phyloP scores from a whole-genome alignment of 2,113 vertebrate species.

The Ciconia maguari region DNA sequence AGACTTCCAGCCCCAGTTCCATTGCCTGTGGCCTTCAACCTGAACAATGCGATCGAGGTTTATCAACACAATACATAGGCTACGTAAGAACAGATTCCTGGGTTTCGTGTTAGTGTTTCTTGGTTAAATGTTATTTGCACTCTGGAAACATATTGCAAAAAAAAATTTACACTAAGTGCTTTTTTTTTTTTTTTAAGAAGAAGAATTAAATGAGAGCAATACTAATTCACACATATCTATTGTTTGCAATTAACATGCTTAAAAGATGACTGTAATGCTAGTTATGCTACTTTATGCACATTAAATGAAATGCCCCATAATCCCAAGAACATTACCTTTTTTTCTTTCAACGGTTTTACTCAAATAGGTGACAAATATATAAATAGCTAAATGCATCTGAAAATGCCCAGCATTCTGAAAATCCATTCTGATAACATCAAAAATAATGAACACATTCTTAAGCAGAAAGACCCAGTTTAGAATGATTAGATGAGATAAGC shows the following conservation, averaged over 20 bases:
- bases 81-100: neutral
- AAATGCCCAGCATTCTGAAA: neutral
- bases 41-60: neutral
- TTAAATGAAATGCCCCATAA: neutral
- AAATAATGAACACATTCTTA: neutral
- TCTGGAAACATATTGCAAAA: neutral
- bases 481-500: neutral
- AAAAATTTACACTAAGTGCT: neutral
- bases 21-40: neutral
- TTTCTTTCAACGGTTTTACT: neutral
- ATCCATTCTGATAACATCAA: neutral
- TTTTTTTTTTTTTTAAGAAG: neutral
- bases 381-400: neutral
- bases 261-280: neutral
- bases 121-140: neutral
- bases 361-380: neutral
- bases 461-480: neutral
- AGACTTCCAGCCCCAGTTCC: neutral
- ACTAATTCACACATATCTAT: neutral
- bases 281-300: neutral
- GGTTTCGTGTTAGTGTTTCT: neutral
- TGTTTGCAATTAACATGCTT: neutral
- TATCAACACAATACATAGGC: rapidly evolving
- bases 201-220: neutral
- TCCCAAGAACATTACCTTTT: neutral